Base-by-base conservation (phyloP, 2,888 invertebrate species). In the Eupithecia dodoneata region DNA sequence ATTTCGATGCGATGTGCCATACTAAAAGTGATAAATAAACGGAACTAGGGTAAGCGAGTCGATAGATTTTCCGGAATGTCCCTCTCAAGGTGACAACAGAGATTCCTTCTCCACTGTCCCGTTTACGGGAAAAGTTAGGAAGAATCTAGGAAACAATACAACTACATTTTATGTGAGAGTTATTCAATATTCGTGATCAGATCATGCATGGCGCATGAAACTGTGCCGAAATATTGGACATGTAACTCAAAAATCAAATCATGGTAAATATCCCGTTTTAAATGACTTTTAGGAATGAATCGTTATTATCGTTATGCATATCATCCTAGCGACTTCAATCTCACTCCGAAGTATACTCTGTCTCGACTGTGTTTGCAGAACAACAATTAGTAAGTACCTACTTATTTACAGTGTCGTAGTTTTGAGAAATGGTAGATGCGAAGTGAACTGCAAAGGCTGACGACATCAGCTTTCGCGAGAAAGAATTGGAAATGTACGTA, bases 1-100 rank as follows among this genome's bases (percentile, higher is more conserved):
- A 76, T 67, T 44, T 65, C 18, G 44, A 45, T 52, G 47, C 18
- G 59, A 45, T 52, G 47, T 47, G 47, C 59, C 69, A 42, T 73
- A 76, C 73, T 73, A 49, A 45, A 71, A 73, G 73, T 73, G 44
- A 76, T 76, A 73, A 76, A 73, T 71, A 73, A 65, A 65, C 66
- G 30, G 63, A 75, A 72, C 67, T 75, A 71, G 76, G 70, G 63
- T 71, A 71, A 76, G 71, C 10, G 73, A 66, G 76, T 73, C 76
- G n/a, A 73, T 73, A 73, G 70, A 73, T 52, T 63, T 65, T 65
- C n/a, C 41, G 44, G 45, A 63, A 63, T 66, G 41, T 71, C 71
- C 47, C 49, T 71, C 66, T 69, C 69, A 70, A 18, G 70, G 15
- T 47, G 71, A 49, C 52, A 63, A 55, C 73, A 76, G 30, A 73